Evolutionary conservation across 2,797 vertebrate genomes (phyloP), one percentile per base, ranked within the genome.

Genomic region (Gobio occitaniae): DNA sequence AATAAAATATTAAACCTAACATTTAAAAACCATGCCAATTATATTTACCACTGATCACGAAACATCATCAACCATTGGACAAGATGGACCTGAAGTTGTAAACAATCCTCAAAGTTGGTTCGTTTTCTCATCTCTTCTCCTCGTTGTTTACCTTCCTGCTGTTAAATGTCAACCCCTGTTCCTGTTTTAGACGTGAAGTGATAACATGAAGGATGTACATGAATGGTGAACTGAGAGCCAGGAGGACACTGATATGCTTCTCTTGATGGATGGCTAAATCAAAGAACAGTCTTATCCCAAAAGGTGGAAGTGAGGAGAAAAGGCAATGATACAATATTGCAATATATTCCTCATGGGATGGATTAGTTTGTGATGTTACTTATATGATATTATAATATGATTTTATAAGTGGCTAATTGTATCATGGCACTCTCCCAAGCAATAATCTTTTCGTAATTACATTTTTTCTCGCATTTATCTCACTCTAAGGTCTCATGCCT

Each of bases 391-490:
- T 76, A 65, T 76, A 66, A 83, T 54, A 75, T 41, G 72, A 83
- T 68, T 66, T 68, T 56, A 29, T 75, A 83, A 83, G 81, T 54
- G 75, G 63, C 71, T 83, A 82, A 85, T 77, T 87, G 63, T 63
- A 63, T 48, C 47, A 6, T 50, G 19, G 52, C 47, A 32, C 69
- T 80, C 76, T 80, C 70, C 48, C 29, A 16, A 79, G 70, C 86
- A 89, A 70, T 71, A 69, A 84, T 74, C 76, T 84, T 78, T 61
- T 36, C 9, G 2, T 77, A 83, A 86, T 85, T 59, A 50, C 21
- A 48, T 61, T 84, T 86, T 74, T 78, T 80, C 47, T 66, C 19
- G 0, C 48, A n/a, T 66, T 79, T 16, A 44, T 87, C 59, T 48
- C 71, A 81, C 81, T 84, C 74, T 59, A 50, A 38, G 15, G 78